Evolutionary conservation across 2,113 vertebrate genomes (phyloP).

Genomic region (Microtus montanus): DNA sequence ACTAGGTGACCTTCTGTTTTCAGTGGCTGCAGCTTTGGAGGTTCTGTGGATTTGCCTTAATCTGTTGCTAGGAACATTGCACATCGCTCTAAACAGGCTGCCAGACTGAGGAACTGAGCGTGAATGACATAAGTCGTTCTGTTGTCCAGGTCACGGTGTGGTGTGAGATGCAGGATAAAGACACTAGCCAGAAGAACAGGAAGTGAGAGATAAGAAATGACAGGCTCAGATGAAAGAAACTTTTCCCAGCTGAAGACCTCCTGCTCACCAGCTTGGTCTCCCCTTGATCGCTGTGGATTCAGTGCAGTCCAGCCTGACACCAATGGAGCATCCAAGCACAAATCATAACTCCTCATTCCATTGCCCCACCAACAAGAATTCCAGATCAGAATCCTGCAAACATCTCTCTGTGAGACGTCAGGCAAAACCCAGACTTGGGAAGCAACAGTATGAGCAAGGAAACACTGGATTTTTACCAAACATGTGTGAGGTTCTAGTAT

Average conservation of each 20-base stretch:
- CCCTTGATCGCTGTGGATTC: not conserved
- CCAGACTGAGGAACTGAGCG: slow-evolving; percentile 46
- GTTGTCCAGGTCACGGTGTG: slow-evolving; percentile 55
- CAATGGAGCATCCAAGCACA: not conserved
- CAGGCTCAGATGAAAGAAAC: not conserved
- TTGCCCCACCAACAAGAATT: not conserved
- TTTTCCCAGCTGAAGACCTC: not conserved
- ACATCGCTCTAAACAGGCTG: slow-evolving; percentile 48
- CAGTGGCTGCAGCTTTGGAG: slow-evolving; percentile 50
- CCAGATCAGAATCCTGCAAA: not conserved
- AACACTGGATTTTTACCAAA: not conserved
- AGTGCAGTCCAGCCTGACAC: not conserved
- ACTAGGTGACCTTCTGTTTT: slow-evolving; percentile 37
- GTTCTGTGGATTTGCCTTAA: slow-evolving; percentile 41
- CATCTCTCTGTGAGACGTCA: not conserved
- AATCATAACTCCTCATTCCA: not conserved
- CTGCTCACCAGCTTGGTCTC: not conserved
- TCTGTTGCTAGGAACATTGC: slow-evolving; percentile 61
- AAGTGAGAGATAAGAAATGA: not conserved
- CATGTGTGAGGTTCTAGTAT: not conserved
- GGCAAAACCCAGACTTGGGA: not conserved
- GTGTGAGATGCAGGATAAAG: not conserved
- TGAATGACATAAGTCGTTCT: slow-evolving; percentile 65
- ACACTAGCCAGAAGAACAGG: not conserved
- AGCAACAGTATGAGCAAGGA: not conserved